These are phyloP conservation scores for Turnix velox DNA, from an alignment of 2,113 vertebrate species.

Conservation along the genomic window DNA sequence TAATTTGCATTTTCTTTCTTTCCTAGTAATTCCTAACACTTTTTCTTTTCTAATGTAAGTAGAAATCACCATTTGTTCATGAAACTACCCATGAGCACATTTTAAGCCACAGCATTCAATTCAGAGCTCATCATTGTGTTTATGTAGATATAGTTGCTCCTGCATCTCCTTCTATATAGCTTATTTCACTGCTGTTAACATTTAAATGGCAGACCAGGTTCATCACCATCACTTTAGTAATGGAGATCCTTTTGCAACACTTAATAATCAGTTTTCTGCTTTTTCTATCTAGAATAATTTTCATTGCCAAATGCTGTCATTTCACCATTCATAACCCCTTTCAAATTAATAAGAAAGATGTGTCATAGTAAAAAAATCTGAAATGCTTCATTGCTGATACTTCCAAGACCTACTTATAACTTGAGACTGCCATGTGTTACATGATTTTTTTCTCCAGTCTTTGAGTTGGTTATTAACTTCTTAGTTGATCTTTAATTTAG, in stretches of 20 bases:
- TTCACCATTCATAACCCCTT: background rate
- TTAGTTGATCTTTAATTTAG: background rate
- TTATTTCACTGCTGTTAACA: background rate
- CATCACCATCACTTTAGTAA: background rate
- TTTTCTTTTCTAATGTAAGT: background rate
- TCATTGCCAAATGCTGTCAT: background rate
- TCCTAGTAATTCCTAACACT: background rate
- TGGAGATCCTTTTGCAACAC: background rate
- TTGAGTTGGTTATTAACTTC: background rate
- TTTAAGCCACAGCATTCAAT: background rate
- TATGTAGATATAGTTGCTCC: background rate
- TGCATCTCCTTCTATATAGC: background rate
- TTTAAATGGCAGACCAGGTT: background rate
- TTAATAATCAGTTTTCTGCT: background rate
- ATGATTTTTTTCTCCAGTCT: background rate
- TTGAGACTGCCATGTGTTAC: background rate
- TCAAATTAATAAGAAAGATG: background rate
- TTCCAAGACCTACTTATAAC: background rate
- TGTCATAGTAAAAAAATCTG: background rate
- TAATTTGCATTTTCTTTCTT: background rate
- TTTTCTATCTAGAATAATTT: background rate
- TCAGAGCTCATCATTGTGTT: background rate
- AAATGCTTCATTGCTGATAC: background rate
- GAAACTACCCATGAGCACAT: background rate
- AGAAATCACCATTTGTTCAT: background rate